Base-by-base conservation (phyloP, 1,140 invertebrate species). In the Lordiphosa collinella region DNA sequence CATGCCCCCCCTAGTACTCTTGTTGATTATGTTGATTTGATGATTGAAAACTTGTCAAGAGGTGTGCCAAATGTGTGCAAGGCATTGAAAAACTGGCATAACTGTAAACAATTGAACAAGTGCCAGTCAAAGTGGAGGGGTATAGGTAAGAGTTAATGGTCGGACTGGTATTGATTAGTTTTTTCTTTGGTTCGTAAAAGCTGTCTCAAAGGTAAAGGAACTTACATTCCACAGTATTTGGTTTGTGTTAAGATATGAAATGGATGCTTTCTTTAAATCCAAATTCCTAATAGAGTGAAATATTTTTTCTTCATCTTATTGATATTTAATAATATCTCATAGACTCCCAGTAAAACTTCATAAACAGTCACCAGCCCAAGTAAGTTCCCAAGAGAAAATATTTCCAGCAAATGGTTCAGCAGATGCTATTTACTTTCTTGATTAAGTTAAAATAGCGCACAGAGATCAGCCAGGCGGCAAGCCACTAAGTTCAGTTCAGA, bases 341-440 rank as follows among this genome's bases (percentile, higher is more conserved):
- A 29, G 25, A 5, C 25, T 6, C 25, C 25, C 5, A 29, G 7
- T 7, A 29, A 29, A 44, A 44, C 22, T 44, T 44, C 41, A 44
- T 44, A 44, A 44, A 44, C 12, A 22, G 41, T 22, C 25, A 44
- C 22, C 13, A 37, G 40, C 8, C n/a, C 29, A 43, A 43, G 22
- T 22, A n/a, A 25, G 18, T 31, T 9, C 22, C 16, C 22, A 44
- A 44, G 29, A 36, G 57, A 41, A 54, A 63, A 67, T 65, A 54
- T 67, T 40, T 44, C 34, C 53, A 54, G n/a, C 8, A 46, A 53
- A 58, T n/a, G 34, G 63, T 62, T 58, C 63, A 59, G 52, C 12
- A 11, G 63, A 53, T 78, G 66, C 84, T 84, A 84, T 84, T 84
- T 84, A 84, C 72, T 84, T 70, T 84, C 67, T 84, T 85, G 78